A percentile compares a stretch with the other conserved stretches of the same genome.
These are phyloP conservation scores for Uria lomvia DNA, from an alignment of 2,113 vertebrate genomes.

Conservation along the genomic window DNA sequence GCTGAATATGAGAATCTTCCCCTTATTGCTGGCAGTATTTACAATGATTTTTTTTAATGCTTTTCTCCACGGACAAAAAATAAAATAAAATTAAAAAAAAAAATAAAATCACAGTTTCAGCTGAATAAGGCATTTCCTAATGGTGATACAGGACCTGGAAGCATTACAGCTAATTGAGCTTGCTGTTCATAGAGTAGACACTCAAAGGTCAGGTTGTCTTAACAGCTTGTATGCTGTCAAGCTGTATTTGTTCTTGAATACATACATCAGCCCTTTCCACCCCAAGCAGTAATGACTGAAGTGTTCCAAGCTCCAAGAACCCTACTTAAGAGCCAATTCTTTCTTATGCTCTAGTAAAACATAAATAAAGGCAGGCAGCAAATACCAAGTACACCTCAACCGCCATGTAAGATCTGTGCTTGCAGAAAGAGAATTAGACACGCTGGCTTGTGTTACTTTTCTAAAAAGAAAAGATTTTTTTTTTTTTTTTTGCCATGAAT, in stretches of 20 bases:
- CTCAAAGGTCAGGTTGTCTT: constrained; percentile 48
- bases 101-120: background rate
- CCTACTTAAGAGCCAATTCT: background rate
- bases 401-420: background rate
- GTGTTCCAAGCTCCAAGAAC: background rate
- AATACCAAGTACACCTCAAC: background rate
- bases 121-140: constrained; percentile 44
- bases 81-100: no score
- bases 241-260: constrained; percentile 11
- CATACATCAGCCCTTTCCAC: constrained; percentile 16
- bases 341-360: background rate
- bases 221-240: constrained; percentile 36
- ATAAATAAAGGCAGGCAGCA: background rate
- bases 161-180: constrained; percentile 38
- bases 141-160: constrained; percentile 14
- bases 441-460: background rate
- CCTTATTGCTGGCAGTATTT: background rate
- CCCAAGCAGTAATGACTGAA: background rate
- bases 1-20: background rate
- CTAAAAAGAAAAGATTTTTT: background rate
- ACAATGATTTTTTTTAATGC: background rate
- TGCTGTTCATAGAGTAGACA: background rate
- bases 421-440: background rate
- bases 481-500: background rate
- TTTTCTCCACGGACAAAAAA: background rate